A percentile compares a stretch with the other conserved stretches of the same genome.
phyloP scores from a whole-genome alignment of 2,113 vertebrate species.

The Axis porcinus region DNA sequence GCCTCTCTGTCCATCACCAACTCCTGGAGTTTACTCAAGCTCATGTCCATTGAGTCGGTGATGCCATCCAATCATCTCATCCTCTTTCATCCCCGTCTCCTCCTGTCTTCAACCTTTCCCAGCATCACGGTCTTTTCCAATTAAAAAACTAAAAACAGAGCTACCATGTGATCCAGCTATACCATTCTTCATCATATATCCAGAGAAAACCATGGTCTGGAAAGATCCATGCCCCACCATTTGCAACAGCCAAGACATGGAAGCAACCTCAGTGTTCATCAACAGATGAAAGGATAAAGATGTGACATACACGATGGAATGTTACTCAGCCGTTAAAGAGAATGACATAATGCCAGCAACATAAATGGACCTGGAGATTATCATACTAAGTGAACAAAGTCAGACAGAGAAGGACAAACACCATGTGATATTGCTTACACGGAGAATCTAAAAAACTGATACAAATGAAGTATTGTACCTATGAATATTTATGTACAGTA shows the following conservation, averaged over 20 bases:
- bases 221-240: accelerated
- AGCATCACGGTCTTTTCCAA: background rate
- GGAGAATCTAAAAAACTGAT: background rate
- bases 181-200: background rate
- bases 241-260: background rate
- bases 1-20: background rate
- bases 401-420: background rate
- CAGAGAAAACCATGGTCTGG: background rate
- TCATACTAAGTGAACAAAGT: background rate
- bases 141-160: background rate
- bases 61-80: background rate
- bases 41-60: background rate
- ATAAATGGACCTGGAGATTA: background rate
- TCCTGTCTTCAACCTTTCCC: background rate
- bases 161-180: background rate
- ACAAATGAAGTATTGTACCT: background rate
- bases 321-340: accelerated
- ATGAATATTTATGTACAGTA: no score
- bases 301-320: accelerated
- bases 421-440: background rate
- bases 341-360: background rate
- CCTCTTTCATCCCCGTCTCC: background rate
- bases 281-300: background rate
- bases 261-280: background rate
- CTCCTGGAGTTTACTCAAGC: background rate